Base-by-base conservation (phyloP, 2,113 vertebrate species). In the Aramus guarauna region DNA sequence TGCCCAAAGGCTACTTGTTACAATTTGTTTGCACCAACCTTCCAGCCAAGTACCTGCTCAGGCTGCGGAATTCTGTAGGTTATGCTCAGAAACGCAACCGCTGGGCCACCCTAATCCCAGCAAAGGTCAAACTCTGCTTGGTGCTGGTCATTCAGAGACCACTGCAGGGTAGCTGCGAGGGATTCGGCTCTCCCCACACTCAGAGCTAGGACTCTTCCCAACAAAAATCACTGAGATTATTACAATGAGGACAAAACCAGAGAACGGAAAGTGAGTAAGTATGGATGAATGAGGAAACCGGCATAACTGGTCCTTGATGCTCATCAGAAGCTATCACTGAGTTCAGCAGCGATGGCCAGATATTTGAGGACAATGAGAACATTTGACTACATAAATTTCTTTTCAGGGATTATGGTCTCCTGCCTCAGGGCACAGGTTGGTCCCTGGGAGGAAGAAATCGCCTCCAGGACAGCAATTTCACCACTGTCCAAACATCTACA, bases 1-100 rank as follows among this genome's bases (percentile, higher is more conserved):
- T 96, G 96, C 97, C 94, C 97, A 97, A 97, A 97, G 97, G 97
- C 97, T 95, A 97, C 83, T 71, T 69, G 88, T 86, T 85, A 94
- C 37, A 82, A 32, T 85, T 92, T 95, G 82, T 83, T 64, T 92
- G 77, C 50, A 87, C 16, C 66, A 59, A 19, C 26, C 66, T 91
- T 62, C 66, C 83, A 91, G 72, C 90, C 91, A 85, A 81, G 30
- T 9, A 64, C 55, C 43, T 48, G 5, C 59, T 62, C 4, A 17
- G 60, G 80, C 80, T 82, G 36, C 50, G n/a, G 36, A n/a, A 84
- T 47, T 91, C 85, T 84, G 47, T 43, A 58, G 56, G n/a, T 73
- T 53, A 29, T 2, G 14, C 58, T 67, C 45, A 64, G 59, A 82
- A 94, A 62, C 62, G 58, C 81, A 85, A 75, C 6, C 27, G 13